Percentiles rank a stretch among this genome's conserved stretches.
These are phyloP conservation scores for Metopia argyrocephala DNA, from an alignment of 2,888 invertebrate genomes.

Conservation along the genomic window DNA sequence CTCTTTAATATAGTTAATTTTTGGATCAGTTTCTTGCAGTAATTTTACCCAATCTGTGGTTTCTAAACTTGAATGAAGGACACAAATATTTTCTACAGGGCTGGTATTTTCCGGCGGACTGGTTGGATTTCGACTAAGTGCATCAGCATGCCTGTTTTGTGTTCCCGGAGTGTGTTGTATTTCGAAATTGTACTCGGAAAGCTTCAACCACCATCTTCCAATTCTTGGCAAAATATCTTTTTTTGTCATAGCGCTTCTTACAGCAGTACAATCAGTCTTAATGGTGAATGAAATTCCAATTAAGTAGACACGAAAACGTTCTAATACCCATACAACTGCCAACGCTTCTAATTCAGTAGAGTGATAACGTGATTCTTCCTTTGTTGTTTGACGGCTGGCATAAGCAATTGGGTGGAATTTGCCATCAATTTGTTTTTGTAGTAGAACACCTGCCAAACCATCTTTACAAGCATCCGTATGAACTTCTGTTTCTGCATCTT, in stretches of 20 bases:
- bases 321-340: conserved; percentile 44
- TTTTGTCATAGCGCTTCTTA: conserved; percentile 57
- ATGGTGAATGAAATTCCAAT: conserved; percentile 40
- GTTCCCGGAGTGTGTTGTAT: conserved; percentile 42
- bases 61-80: conserved; percentile 20
- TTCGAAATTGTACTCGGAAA: conserved; percentile 53
- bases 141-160: conserved; percentile 29
- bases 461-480: conserved; percentile 47
- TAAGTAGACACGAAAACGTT: conserved; percentile 38
- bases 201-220: conserved; percentile 68
- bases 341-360: conserved; percentile 44
- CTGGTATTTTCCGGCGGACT: conserved; percentile 6
- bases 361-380: conserved; percentile 43
- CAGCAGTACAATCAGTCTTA: conserved; percentile 46
- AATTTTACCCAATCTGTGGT: neutral
- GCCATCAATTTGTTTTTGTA: conserved; percentile 33
- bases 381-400: conserved; percentile 43
- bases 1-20: conserved; percentile 6
- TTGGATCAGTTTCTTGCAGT: conserved; percentile 8
- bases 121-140: conserved; percentile 20
- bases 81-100: conserved; percentile 17
- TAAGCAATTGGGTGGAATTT: conserved; percentile 39
- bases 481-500: conserved; percentile 22
- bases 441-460: conserved; percentile 25
- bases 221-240: conserved; percentile 68